A percentile compares a stretch with the other conserved stretches of the same genome.
Evolutionary conservation across 2,888 invertebrate species (phyloP).

Genomic region (Tenthredo distinguenda): DNA sequence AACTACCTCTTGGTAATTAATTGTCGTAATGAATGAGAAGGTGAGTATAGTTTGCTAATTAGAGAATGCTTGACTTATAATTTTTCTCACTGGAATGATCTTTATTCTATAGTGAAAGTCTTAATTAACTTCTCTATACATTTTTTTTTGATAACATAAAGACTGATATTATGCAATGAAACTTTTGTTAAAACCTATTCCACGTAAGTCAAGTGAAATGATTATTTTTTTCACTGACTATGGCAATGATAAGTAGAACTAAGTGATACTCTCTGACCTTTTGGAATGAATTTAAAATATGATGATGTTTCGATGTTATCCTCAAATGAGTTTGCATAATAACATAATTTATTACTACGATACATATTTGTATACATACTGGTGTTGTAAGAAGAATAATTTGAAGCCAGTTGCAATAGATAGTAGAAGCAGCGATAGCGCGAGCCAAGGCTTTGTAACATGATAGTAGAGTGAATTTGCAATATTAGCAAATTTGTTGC

Average conservation of each 20-base stretch:
- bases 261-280: neutral
- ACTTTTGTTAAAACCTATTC: neutral
- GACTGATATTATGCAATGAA: neutral
- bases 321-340: neutral
- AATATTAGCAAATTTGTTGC: neutral
- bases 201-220: neutral
- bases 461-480: slow-evolving; percentile 22
- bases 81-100: neutral
- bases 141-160: neutral
- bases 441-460: neutral
- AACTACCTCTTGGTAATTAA: neutral
- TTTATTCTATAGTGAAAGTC: neutral
- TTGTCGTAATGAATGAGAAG: neutral
- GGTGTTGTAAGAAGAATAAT: neutral
- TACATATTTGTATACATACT: neutral
- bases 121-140: neutral
- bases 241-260: neutral
- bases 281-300: neutral
- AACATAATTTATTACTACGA: neutral
- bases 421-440: neutral
- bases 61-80: neutral
- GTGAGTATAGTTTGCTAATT: neutral
- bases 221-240: neutral
- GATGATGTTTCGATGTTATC: neutral
- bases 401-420: neutral